Percentiles rank a stretch among this genome's conserved stretches.
These are phyloP conservation scores for Scolopax mira DNA, from an alignment of 2,113 vertebrate species.

Conservation along the genomic window DNA sequence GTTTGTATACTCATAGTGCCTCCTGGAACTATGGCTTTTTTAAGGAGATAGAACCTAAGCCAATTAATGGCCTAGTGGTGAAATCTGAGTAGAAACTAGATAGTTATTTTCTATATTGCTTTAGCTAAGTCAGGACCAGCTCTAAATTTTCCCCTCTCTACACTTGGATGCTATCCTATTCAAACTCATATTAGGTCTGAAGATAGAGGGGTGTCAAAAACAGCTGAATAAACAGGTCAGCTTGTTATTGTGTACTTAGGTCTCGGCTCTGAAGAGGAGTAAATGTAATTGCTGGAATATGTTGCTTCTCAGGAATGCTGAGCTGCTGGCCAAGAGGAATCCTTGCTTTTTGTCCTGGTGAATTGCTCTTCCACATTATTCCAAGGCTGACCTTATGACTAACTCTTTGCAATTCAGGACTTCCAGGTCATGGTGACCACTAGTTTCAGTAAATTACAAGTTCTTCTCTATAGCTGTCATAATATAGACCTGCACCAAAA, in stretches of 20 bases:
- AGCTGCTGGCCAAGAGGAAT: background rate
- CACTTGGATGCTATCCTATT: conserved; percentile 47
- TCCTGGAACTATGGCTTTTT: background rate
- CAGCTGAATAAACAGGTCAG: conserved; percentile 56
- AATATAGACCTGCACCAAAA: background rate
- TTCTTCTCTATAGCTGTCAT: background rate
- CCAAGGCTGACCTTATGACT: background rate
- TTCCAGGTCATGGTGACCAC: background rate
- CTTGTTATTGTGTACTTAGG: conserved; percentile 26
- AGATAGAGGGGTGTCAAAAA: conserved; percentile 52
- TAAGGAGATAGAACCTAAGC: background rate
- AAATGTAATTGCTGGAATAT: conserved; percentile 22
- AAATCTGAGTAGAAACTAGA: conserved; percentile 20
- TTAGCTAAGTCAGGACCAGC: conserved; percentile 16
- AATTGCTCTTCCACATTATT: background rate
- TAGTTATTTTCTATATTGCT: conserved; percentile 10
- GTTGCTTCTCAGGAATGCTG: conserved; percentile 40
- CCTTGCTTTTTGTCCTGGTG: background rate
- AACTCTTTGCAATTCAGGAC: background rate
- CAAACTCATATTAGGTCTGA: conserved; percentile 48
- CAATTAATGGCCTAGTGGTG: background rate
- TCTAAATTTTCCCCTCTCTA: conserved; percentile 7
- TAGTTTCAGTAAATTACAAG: background rate
- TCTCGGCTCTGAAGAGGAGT: background rate
- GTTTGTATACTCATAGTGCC: background rate